A percentile compares a stretch with the other conserved stretches of the same genome.
phyloP scores from a whole-genome alignment of 2,888 invertebrate genomes.

The Molanna angustata region DNA sequence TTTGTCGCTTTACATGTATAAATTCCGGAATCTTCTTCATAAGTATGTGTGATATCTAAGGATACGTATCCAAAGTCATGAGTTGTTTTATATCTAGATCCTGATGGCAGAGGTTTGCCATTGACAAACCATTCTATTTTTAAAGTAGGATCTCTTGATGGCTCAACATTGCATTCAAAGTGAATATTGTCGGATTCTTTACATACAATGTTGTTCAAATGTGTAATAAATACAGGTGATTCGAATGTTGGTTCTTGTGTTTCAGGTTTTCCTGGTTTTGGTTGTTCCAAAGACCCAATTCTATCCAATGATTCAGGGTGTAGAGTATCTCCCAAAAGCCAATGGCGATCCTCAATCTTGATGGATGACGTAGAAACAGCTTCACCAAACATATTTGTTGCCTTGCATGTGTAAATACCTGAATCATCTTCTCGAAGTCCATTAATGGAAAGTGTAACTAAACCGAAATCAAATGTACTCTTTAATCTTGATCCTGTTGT shows the following conservation, averaged over 20 bases:
- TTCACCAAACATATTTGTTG: constrained; percentile 89
- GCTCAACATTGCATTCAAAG: constrained; percentile 91
- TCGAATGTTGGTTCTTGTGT: constrained; percentile 77
- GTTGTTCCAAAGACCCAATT: constrained; percentile 83
- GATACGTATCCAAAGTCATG: constrained; percentile 97
- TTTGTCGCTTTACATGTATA: constrained; percentile 90
- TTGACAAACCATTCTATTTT: constrained; percentile 95
- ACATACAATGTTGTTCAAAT: constrained; percentile 86
- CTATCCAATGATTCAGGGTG: constrained; percentile 87
- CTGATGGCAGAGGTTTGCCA: constrained; percentile 82
- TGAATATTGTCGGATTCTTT: constrained; percentile 85
- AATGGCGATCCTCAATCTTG: constrained; percentile 85
- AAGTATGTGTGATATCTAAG: constrained; percentile 82
- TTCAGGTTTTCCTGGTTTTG: constrained; percentile 63
- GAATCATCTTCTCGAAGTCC: constrained; percentile 87
- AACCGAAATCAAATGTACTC: constrained; percentile 95
- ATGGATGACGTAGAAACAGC: constrained; percentile 89
- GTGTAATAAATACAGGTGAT: constrained; percentile 84
- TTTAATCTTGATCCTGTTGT: constrained; percentile 87
- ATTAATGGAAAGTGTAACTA: constrained; percentile 89
- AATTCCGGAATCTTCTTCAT: constrained; percentile 90
- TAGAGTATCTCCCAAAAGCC: constrained; percentile 81
- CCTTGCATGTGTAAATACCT: constrained; percentile 94
- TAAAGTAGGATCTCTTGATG: constrained; percentile 87
- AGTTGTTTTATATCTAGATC: constrained; percentile 86